phyloP scores from a whole-genome alignment of 2,888 invertebrate species.

The Pachycephus smyrnensis region DNA sequence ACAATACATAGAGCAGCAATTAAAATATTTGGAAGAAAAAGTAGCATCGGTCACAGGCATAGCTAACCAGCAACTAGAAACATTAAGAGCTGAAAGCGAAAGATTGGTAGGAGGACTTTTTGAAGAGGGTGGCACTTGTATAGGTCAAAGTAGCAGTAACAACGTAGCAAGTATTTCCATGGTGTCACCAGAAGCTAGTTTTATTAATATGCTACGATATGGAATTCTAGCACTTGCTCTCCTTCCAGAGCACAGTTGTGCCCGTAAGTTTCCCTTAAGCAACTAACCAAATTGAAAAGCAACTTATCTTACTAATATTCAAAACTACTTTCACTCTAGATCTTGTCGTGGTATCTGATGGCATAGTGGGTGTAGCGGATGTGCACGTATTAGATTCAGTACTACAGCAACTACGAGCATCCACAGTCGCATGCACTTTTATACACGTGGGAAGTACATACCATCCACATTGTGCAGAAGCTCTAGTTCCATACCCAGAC shows the following conservation, averaged over 20 bases:
- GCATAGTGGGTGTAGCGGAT: conserved; percentile 79
- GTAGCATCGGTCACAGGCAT: conserved; percentile 71
- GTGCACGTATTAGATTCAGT: conserved; percentile 79
- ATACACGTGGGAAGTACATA: conserved; percentile 77
- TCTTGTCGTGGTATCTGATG: conserved; percentile 81
- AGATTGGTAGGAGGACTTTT: conserved; percentile 70
- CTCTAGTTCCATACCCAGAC: conserved; percentile 79
- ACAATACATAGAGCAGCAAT: conserved; percentile 70
- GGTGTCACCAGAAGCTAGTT: conserved; percentile 77
- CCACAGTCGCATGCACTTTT: conserved; percentile 81
- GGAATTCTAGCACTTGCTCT: conserved; percentile 81
- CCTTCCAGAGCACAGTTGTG: conserved; percentile 80
- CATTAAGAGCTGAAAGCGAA: conserved; percentile 69
- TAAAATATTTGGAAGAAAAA: conserved; percentile 73
- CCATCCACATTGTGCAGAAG: conserved; percentile 76
- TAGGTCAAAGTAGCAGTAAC: conserved; percentile 63
- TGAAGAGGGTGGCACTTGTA: conserved; percentile 66
- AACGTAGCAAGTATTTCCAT: conserved; percentile 69
- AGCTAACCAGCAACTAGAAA: conserved; percentile 71
- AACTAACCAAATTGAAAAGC: neutral
- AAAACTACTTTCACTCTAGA: conserved; percentile 66
- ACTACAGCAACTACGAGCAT: conserved; percentile 78
- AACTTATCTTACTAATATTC: neutral
- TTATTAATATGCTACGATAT: conserved; percentile 82
- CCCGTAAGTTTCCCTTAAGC: conserved; percentile 70